A percentile compares a stretch with the other conserved stretches of the same genome.
phyloP scores from a whole-genome alignment of 2,888 invertebrate genomes.

The Drosophila kambysellisi region DNA sequence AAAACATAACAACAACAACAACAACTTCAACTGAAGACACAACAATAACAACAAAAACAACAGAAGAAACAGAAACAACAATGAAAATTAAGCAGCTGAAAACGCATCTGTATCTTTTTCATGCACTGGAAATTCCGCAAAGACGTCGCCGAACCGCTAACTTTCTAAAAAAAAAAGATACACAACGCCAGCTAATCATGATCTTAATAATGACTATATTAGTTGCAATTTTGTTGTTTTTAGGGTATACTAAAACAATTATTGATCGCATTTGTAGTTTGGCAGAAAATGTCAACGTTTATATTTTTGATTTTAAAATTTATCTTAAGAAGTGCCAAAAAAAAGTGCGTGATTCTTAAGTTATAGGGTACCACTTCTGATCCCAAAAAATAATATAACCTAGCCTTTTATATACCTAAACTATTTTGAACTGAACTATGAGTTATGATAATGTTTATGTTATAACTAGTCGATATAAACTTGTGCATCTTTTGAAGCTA shows the following conservation, averaged over 20 bases:
- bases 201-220: slow-evolving; percentile 63
- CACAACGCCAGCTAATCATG: slow-evolving; percentile 63
- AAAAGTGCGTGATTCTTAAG: not conserved
- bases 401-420: no score
- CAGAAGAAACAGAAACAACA: slow-evolving; percentile 15
- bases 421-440: no score
- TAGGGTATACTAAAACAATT: slow-evolving; percentile 14
- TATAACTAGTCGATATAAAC: no score
- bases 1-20: slow-evolving; percentile 27
- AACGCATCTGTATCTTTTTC: slow-evolving; percentile 81
- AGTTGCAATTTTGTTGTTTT: slow-evolving; percentile 15
- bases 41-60: slow-evolving; percentile 22
- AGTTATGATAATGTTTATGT: no score
- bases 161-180: slow-evolving; percentile 69
- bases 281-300: not conserved
- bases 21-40: slow-evolving; percentile 23
- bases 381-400: no score
- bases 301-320: not conserved
- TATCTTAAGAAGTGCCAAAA: not conserved
- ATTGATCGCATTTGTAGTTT: not conserved
- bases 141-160: slow-evolving; percentile 67
- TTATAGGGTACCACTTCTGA: not conserved
- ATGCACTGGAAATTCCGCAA: slow-evolving; percentile 83
- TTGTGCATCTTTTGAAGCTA: not conserved
- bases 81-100: slow-evolving; percentile 67